Conservation (phyloP, 2,888 invertebrate species). For the Ditylenchus weischeri region DNA sequence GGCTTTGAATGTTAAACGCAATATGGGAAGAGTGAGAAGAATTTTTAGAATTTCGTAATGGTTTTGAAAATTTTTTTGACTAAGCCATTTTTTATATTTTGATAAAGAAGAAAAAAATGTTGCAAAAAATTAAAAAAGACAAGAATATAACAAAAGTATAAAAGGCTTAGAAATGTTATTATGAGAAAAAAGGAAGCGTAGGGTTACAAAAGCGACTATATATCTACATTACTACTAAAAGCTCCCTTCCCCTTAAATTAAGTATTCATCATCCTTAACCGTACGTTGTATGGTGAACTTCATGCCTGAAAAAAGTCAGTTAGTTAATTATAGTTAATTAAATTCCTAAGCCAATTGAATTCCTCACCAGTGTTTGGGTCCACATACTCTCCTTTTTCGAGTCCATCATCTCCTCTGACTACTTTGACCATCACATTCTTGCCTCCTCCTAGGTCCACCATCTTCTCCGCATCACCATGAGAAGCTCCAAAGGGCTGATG, state of each 20-base stretch:
- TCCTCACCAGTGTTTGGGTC: conserved; percentile 56
- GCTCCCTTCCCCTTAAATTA: background rate
- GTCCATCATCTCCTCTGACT: conserved; percentile 53
- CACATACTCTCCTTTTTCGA: conserved; percentile 58
- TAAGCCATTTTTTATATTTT: too few relatives aligned
- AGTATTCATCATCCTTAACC: conserved; percentile 22
- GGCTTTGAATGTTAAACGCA: too few relatives aligned
- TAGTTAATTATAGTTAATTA: too few relatives aligned
- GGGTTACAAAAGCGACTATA: background rate
- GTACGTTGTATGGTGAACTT: conserved; percentile 57
- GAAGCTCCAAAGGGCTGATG: background rate
- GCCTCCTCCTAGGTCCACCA: conserved; percentile 58
- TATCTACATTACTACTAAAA: too few relatives aligned
- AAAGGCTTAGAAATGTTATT: background rate
- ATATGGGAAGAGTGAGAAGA: too few relatives aligned
- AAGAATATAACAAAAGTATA: background rate
- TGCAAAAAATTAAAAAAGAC: too few relatives aligned
- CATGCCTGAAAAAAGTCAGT: conserved; percentile 33
- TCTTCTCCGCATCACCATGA: conserved; percentile 24
- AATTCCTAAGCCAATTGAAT: too few relatives aligned
- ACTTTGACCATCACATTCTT: conserved; percentile 58
- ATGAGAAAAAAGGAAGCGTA: background rate
- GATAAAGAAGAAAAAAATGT: too few relatives aligned
- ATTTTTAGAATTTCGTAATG: too few relatives aligned
- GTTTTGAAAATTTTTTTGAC: too few relatives aligned